Evolutionary conservation across 2,888 invertebrate genomes (phyloP).

Genomic region (Pecten maximus): DNA sequence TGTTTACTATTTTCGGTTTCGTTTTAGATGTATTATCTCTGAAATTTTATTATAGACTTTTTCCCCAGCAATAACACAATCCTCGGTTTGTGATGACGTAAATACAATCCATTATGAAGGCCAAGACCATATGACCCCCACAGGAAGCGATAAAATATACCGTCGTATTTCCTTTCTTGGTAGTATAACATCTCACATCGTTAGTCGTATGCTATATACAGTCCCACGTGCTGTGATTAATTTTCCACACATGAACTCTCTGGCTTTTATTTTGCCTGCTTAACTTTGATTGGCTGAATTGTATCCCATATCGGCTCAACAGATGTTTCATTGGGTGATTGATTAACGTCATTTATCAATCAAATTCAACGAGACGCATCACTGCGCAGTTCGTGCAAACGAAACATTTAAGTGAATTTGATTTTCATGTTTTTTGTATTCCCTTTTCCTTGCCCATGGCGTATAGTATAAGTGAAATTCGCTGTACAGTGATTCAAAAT

Average conservation of each 20-base stretch:
- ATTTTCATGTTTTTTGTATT: neutral
- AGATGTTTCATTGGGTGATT: constrained; percentile 33
- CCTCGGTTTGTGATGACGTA: neutral
- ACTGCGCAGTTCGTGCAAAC: constrained; percentile 15
- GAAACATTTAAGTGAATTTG: constrained; percentile 33
- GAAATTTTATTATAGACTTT: too few species aligned
- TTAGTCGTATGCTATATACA: neutral
- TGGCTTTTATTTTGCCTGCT: neutral
- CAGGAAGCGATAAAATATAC: neutral
- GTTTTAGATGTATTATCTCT: neutral
- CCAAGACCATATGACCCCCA: neutral
- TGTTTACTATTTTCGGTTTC: neutral
- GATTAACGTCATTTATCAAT: constrained; percentile 25
- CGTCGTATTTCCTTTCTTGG: neutral
- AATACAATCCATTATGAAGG: neutral
- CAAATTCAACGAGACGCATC: constrained; percentile 9
- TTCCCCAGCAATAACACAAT: too few species aligned
- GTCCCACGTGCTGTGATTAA: neutral
- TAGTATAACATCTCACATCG: neutral
- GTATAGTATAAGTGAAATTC: neutral
- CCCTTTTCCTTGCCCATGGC: neutral
- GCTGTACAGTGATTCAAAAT: neutral
- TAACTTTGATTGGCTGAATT: neutral
- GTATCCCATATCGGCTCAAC: constrained; percentile 16
- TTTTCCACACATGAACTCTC: constrained; percentile 19